phyloP scores from a whole-genome alignment of 2,797 vertebrate species.

The Hydrolagus colliei region DNA sequence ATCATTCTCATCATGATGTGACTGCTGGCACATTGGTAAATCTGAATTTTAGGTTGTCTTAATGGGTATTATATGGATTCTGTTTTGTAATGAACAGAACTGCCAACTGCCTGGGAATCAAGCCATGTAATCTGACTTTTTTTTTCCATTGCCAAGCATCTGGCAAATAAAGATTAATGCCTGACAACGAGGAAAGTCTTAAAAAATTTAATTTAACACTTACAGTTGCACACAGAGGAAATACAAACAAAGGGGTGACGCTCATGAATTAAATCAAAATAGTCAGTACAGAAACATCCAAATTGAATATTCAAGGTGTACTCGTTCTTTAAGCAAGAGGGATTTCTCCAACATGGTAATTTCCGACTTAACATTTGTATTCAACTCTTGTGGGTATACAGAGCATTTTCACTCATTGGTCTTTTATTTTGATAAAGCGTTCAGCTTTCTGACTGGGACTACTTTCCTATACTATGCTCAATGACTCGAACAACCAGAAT shows the following conservation, averaged over 20 bases:
- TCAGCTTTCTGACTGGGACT: neutral
- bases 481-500: neutral
- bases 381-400: neutral
- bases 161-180: constrained; percentile 15
- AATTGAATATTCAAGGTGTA: neutral
- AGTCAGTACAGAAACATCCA: neutral
- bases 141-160: neutral
- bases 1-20: neutral
- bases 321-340: neutral
- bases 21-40: constrained; percentile 1
- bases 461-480: neutral
- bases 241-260: neutral
- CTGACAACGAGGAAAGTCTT: neutral
- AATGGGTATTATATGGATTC: neutral
- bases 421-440: neutral
- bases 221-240: neutral
- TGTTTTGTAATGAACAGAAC: neutral
- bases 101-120: neutral
- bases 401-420: neutral
- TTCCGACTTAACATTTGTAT: neutral
- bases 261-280: neutral
- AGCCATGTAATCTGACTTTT: constrained; percentile 1
- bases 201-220: constrained; percentile 6
- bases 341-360: neutral
- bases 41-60: neutral